These are phyloP conservation scores for Eulemur rufifrons DNA, from an alignment of 2,113 vertebrate genomes.

Conservation along the genomic window DNA sequence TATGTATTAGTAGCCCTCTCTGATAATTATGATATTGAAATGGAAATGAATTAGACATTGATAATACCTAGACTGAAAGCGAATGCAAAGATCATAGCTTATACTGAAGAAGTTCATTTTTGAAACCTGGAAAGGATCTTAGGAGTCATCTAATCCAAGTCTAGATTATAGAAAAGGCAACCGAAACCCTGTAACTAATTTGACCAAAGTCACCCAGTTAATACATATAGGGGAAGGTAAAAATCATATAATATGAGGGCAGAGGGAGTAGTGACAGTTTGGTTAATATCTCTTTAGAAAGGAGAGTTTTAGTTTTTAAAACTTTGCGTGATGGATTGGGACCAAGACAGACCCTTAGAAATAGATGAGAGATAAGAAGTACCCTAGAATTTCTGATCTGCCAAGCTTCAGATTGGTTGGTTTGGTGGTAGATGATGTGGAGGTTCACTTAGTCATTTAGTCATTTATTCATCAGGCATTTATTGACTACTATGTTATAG, in stretches of 20 bases:
- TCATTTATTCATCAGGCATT: conserved; percentile 1
- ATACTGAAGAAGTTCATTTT: neutral
- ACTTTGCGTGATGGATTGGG: neutral
- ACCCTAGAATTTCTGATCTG: conserved; percentile 7
- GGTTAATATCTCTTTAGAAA: neutral
- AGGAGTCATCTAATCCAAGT: neutral
- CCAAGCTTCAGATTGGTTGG: neutral
- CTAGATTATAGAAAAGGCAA: neutral
- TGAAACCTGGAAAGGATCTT: conserved; percentile 21
- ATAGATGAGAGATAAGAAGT: neutral
- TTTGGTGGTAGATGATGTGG: neutral
- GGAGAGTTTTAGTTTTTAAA: neutral
- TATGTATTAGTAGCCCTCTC: neutral
- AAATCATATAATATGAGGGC: neutral
- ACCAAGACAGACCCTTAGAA: neutral
- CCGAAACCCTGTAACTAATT: conserved; percentile 21
- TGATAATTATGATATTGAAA: neutral
- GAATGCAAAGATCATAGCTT: conserved; percentile 20
- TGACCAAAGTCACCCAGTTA: conserved; percentile 2
- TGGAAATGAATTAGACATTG: conserved; percentile 22
- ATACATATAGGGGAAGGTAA: neutral
- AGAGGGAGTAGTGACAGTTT: neutral
- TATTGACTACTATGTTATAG: neutral
- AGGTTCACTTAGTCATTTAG: neutral
- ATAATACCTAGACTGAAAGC: neutral